These are phyloP conservation scores for Myotis yumanensis DNA, from an alignment of 2,113 vertebrate species.

Conservation along the genomic window DNA sequence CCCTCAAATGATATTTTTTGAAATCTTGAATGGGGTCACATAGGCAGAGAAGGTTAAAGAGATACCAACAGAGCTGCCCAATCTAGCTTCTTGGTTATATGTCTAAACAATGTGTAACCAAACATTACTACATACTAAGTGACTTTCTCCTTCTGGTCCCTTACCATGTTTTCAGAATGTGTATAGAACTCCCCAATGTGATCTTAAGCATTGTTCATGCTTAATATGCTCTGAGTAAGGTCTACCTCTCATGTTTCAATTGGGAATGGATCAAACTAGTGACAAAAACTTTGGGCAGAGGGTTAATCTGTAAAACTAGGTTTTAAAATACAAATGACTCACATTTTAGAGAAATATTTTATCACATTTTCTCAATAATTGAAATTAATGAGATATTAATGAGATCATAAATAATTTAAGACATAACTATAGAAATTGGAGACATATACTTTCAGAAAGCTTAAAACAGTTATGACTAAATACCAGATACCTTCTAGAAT, in stretches of 20 bases:
- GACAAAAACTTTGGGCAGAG: background rate
- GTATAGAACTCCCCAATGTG: background rate
- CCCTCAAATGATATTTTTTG: background rate
- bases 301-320: background rate
- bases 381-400: background rate
- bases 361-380: background rate
- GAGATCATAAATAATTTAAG: conserved; percentile 13
- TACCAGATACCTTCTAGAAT: background rate
- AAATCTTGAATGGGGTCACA: background rate
- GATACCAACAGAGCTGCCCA: background rate
- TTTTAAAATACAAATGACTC: conserved; percentile 16
- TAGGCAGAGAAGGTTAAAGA: background rate
- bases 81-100: background rate
- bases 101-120: background rate
- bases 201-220: background rate
- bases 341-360: background rate
- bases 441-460: background rate
- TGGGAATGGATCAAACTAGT: background rate
- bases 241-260: background rate
- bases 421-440: background rate
- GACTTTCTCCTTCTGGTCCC: background rate
- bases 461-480: background rate
- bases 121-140: background rate
- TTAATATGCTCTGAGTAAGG: background rate
- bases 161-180: background rate